Evolutionary conservation across 2,888 invertebrate genomes (phyloP).

Genomic region (Stegana nigrithorax): DNA sequence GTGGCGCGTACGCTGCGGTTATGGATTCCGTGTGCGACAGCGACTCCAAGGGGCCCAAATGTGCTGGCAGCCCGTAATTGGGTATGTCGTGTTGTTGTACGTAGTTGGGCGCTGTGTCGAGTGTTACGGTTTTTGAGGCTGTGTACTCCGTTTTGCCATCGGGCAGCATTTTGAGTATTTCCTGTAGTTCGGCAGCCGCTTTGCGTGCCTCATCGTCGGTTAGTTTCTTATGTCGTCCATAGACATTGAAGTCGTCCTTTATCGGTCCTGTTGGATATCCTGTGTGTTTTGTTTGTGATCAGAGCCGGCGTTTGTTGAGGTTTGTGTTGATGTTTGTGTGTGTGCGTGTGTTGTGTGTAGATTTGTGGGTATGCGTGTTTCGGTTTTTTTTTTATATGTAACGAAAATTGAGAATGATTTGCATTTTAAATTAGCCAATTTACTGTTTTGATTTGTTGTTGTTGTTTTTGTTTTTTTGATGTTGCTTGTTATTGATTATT

Average conservation of each 20-base stretch:
- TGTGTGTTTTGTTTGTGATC: too few relatives aligned
- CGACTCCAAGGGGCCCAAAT: conserved; percentile 61
- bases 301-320: conserved; percentile 18
- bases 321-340: conserved; percentile 26
- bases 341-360: conserved; percentile 4
- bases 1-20: conserved; percentile 64
- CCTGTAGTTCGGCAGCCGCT: conserved; percentile 64
- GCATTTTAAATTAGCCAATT: neutral
- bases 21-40: conserved; percentile 66
- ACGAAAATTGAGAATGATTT: neutral
- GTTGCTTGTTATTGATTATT: too few relatives aligned
- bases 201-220: conserved; percentile 62
- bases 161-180: conserved; percentile 63
- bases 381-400: conserved; percentile 6
- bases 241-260: conserved; percentile 62
- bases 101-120: conserved; percentile 45
- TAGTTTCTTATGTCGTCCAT: conserved; percentile 63
- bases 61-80: conserved; percentile 46
- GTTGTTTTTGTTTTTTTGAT: neutral
- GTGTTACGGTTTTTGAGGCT: conserved; percentile 58
- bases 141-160: conserved; percentile 63
- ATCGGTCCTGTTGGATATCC: conserved; percentile 35
- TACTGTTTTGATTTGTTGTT: neutral
- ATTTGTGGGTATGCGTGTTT: neutral
- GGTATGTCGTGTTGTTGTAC: conserved; percentile 50